Evolutionary conservation across 1,140 invertebrate species (phyloP), one percentile per base, ranked within the genome.

Genomic region (Parapsyche elsis): DNA sequence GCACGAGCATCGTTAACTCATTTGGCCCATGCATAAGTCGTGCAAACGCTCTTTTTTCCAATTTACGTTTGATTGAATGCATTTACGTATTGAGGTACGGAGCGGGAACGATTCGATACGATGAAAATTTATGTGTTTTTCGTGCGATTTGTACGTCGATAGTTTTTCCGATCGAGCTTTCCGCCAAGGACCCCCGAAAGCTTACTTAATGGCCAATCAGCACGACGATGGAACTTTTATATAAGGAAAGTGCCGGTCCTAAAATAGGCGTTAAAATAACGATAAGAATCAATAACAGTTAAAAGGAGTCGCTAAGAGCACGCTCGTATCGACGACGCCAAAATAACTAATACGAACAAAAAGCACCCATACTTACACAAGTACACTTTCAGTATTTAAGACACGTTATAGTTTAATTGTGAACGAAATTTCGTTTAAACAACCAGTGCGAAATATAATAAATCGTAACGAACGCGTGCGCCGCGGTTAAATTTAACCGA

Each of bases 201-300:
- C 49, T 53, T 53, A 53, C 49, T 53, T 53, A 53, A 53, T 53
- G 49, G 49, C 49, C 49, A 53, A 53, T 53, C 49, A 53, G 16
- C 49, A 53, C 49, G 49, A 53, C 16, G 49, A 53, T 16, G 10
- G 16, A 53, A 53, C 49, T 53, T 53, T 53, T 53, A 53, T 53
- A 53, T 53, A 16, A 16, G 49, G 49, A 53, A 53, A 53, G 49
- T 53, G 49, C 16, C 16, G 4, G 10, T 16, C 49, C 16, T 53
- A 53, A 53, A 53, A 53, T 53, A 53, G 49, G 49, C 59, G n/a
- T 21, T 61, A 61, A 21, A 61, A 61, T 21, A 61, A 61, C 49
- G 49, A 16, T 19, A 19, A 23, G 19, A 61, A 61, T 23, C 59
- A 23, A 61, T 61, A 61, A 61, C n/a, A 23, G 59, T 61, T 61